phyloP scores from a whole-genome alignment of 2,113 vertebrate genomes.

The Ophiodon elongatus region DNA sequence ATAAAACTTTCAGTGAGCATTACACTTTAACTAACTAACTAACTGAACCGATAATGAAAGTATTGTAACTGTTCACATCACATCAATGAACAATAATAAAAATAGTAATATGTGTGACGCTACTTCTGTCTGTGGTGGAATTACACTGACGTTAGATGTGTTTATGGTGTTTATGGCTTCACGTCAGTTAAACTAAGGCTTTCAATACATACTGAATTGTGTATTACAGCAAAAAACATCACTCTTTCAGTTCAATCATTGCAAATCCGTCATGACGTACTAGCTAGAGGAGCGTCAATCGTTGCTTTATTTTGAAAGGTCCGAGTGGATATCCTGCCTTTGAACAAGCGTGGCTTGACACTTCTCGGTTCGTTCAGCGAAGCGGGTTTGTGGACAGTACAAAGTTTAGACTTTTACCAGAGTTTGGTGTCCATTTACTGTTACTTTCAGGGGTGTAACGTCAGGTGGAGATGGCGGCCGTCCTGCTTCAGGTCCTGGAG shows the following conservation, averaged over 20 bases:
- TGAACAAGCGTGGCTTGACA: not conserved
- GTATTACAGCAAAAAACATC: not conserved
- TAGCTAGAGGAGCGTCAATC: not conserved
- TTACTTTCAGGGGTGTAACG: not conserved
- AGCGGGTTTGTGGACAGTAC: not conserved
- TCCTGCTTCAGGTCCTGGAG: slow-evolving; percentile 92
- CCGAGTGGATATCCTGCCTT: not conserved
- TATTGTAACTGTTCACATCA: not conserved
- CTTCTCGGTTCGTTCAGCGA: too few relatives aligned
- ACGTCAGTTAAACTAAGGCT: not conserved
- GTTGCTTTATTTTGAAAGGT: slow-evolving; percentile 60
- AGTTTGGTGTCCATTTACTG: not conserved
- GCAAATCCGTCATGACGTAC: not conserved
- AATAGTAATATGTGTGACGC: not conserved
- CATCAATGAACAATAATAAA: not conserved
- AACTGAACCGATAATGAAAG: not conserved
- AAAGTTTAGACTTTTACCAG: not conserved
- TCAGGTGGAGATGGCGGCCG: slow-evolving; percentile 88
- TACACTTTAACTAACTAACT: not conserved
- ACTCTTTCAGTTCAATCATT: not conserved
- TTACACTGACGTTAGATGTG: not conserved
- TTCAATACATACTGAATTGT: not conserved
- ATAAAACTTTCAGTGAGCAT: not conserved
- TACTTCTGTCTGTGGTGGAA: not conserved
- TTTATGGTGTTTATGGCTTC: not conserved